Conservation (phyloP, 2,113 vertebrate species). For the Platichthys stellatus region DNA sequence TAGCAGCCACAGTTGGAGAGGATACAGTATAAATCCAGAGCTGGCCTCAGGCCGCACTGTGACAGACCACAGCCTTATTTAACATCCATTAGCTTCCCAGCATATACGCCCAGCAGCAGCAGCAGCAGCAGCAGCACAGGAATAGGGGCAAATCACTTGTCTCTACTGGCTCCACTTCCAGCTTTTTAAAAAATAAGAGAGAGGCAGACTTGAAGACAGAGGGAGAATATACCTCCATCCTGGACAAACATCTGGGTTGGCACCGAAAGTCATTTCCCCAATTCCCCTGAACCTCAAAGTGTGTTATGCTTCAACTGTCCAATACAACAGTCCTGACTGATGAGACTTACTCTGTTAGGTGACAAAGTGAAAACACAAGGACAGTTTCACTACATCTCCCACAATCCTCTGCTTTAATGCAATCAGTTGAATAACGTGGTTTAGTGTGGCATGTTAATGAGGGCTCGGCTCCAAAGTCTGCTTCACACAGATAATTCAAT, state of each 20-base stretch:
- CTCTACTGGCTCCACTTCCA: slow-evolving; percentile 24
- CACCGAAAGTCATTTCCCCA: slow-evolving; percentile 14
- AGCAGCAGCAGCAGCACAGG: slow-evolving; percentile 13
- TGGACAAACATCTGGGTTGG: background rate
- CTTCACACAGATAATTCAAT: slow-evolving; percentile 63
- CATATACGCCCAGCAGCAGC: slow-evolving; percentile 18
- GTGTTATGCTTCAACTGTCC: background rate
- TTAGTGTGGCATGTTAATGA: slow-evolving; percentile 41
- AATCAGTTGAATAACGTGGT: slow-evolving; percentile 3
- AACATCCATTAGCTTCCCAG: slow-evolving; percentile 53
- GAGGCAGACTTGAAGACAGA: background rate
- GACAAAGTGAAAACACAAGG: background rate
- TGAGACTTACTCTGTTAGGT: background rate
- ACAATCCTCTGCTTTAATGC: slow-evolving; percentile 28
- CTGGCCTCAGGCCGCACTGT: slow-evolving; percentile 20
- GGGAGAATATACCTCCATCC: too few species aligned
- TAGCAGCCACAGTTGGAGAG: slow-evolving; percentile 17
- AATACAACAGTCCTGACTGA: slow-evolving; percentile 10
- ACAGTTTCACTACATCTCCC: slow-evolving; percentile 29
- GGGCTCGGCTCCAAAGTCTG: slow-evolving; percentile 43
- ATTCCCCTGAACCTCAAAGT: slow-evolving; percentile 3
- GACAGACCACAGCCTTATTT: slow-evolving; percentile 58
- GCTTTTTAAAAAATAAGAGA: slow-evolving; percentile 19
- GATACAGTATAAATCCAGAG: slow-evolving; percentile 17
- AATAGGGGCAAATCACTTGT: slow-evolving; percentile 38